Percentiles rank a stretch among this genome's conserved stretches.
These are phyloP conservation scores for Oppia nitens DNA, from an alignment of 1,140 invertebrate genomes.

Conservation along the genomic window DNA sequence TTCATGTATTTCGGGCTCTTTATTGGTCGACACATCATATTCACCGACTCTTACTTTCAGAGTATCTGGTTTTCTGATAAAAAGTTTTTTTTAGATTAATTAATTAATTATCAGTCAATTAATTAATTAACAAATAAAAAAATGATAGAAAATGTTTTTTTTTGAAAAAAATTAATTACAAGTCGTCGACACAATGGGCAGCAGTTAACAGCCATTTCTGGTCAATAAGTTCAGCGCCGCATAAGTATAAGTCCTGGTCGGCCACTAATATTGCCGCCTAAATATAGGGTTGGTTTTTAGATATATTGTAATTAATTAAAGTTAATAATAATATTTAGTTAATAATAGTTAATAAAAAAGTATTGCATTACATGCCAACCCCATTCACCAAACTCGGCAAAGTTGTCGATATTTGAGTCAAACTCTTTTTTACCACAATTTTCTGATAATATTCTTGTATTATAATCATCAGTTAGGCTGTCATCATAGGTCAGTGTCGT, in stretches of 20 bases:
- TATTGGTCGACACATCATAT: conserved; percentile 31
- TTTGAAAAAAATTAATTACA: background rate
- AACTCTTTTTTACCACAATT: conserved; percentile 27
- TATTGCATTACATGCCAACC: conserved; percentile 36
- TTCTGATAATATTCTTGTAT: too few relatives aligned
- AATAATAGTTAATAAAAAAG: too few relatives aligned
- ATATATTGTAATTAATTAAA: too few relatives aligned
- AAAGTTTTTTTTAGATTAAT: background rate
- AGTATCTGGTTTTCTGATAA: conserved; percentile 18
- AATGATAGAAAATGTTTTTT: too few relatives aligned
- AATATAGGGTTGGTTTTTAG: conserved; percentile 4
- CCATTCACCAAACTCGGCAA: conserved; percentile 32
- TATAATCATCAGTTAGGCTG: too few relatives aligned
- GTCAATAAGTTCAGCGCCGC: conserved; percentile 38
- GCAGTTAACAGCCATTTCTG: conserved; percentile 38
- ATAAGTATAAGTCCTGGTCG: conserved; percentile 32
- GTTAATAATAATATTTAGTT: conserved; percentile 6
- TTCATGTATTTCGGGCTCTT: conserved; percentile 25
- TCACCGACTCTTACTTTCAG: conserved; percentile 34
- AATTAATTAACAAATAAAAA: too few relatives aligned
- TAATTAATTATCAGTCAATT: background rate
- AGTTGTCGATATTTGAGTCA: conserved; percentile 24
- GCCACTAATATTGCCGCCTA: conserved; percentile 33
- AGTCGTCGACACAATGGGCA: conserved; percentile 36
- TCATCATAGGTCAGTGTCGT: too few relatives aligned